Conservation (phyloP, 2,797 vertebrate species). For the Pachyuromys duprasi region DNA sequence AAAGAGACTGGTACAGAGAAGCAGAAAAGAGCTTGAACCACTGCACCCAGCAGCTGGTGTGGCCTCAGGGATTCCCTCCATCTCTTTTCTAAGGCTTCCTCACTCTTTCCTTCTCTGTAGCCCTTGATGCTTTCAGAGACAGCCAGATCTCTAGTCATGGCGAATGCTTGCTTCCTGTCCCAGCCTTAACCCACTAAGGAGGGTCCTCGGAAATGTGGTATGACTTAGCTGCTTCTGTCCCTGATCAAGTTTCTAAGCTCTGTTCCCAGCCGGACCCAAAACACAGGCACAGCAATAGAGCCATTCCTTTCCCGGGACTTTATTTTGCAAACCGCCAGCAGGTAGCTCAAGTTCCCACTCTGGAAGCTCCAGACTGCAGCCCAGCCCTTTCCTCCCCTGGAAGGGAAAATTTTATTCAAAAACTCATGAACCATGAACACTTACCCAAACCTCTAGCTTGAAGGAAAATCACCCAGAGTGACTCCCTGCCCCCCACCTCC, state of each 20-base stretch:
- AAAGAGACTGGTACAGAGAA: not conserved
- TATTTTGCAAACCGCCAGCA: not conserved
- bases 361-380: not conserved
- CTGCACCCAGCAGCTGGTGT: not conserved
- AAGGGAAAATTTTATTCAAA: constrained; percentile 16
- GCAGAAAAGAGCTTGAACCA: not conserved
- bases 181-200: not conserved
- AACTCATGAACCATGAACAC: not conserved
- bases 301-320: not conserved
- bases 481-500: not conserved
- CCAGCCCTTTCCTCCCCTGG: constrained; percentile 29
- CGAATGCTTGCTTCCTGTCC: not conserved
- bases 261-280: not conserved
- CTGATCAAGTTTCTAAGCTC: constrained; percentile 51
- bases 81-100: not conserved
- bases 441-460: constrained; percentile 26
- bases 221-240: not conserved
- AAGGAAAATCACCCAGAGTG: not conserved
- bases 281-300: not conserved
- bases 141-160: not conserved
- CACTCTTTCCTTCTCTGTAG: not conserved
- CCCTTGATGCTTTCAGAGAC: not conserved
- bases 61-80: not conserved
- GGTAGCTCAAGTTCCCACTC: not conserved
- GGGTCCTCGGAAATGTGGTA: constrained; percentile 51